A percentile compares a stretch with the other conserved stretches of the same genome.
Evolutionary conservation across 2,888 invertebrate species (phyloP).

Genomic region (Antheraea assamensis): DNA sequence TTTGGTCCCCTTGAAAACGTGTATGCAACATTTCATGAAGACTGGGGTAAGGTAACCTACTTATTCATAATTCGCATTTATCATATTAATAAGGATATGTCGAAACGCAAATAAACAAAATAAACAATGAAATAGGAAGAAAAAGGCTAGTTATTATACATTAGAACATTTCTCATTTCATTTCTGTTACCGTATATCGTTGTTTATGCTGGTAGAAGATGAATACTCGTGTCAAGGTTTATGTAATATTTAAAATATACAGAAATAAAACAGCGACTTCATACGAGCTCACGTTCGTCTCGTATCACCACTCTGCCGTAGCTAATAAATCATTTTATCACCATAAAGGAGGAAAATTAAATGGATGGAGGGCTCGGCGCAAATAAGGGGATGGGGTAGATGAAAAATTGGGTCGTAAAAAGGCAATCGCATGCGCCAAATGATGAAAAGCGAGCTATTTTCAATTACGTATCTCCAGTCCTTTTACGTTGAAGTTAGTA

Average conservation of each 20-base stretch:
- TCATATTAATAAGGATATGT: no score
- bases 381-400: constrained; percentile 58
- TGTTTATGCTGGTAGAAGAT: not conserved
- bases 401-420: constrained; percentile 75
- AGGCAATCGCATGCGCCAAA: constrained; percentile 63
- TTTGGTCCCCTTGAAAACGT: no score
- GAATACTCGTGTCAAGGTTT: not conserved
- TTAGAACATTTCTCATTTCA: not conserved
- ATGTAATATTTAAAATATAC: not conserved
- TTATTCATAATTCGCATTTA: no score
- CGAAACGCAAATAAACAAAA: no score
- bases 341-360: constrained; percentile 73
- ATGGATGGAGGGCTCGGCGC: constrained; percentile 60
- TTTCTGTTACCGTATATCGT: not conserved
- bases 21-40: no score
- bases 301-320: constrained; percentile 50
- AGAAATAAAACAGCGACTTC: constrained; percentile 17
- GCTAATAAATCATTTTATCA: constrained; percentile 67
- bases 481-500: constrained; percentile 5
- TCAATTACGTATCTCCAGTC: constrained; percentile 51
- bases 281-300: constrained; percentile 34
- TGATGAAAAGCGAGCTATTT: constrained; percentile 63
- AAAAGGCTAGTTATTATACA: not conserved
- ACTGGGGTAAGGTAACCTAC: no score
- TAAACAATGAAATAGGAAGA: no score